Conservation (phyloP, 2,888 invertebrate species). For the Sepioteuthis lessoniana region DNA sequence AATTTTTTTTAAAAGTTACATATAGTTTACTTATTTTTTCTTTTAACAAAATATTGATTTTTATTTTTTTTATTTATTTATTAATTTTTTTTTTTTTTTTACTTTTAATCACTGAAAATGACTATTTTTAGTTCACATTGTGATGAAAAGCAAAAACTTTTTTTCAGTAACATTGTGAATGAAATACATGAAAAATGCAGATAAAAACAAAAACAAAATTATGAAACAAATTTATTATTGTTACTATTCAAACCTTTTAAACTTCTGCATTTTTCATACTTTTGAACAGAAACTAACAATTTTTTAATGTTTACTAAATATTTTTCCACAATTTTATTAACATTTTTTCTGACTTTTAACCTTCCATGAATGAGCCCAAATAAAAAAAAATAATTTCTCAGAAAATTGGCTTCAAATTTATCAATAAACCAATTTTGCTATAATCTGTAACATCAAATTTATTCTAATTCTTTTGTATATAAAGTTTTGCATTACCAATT, state of each 20-base stretch:
- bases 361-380: not conserved
- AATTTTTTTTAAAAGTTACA: too few relatives aligned
- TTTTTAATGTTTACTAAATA: conserved; percentile 12
- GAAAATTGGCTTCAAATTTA: not conserved
- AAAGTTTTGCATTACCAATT: not conserved
- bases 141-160: too few relatives aligned
- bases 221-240: too few relatives aligned
- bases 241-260: not conserved
- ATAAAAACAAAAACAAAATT: too few relatives aligned
- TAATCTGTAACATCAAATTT: not conserved
- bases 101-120: too few relatives aligned
- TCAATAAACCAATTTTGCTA: not conserved
- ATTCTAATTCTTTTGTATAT: not conserved
- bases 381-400: not conserved
- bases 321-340: not conserved
- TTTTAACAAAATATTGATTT: too few relatives aligned
- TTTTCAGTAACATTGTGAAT: too few relatives aligned
- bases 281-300: not conserved
- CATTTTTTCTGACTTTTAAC: not conserved
- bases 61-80: too few relatives aligned
- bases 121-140: too few relatives aligned
- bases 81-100: too few relatives aligned
- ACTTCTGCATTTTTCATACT: not conserved
- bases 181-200: too few relatives aligned
- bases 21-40: too few relatives aligned